Conservation (phyloP, 2,888 invertebrate species). For the Amblyteles armatorius region DNA sequence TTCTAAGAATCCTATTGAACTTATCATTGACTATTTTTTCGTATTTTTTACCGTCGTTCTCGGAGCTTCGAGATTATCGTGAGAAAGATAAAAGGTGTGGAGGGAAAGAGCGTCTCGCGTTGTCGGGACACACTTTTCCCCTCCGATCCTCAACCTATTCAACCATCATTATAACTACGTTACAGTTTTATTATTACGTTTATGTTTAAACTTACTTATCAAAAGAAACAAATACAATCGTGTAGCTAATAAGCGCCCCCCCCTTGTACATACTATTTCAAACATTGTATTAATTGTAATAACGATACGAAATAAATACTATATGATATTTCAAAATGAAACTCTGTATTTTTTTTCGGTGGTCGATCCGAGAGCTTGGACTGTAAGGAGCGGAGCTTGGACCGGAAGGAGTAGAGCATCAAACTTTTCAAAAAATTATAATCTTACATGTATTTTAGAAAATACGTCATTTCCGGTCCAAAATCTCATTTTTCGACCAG, state of each 20-base stretch:
- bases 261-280: constrained; percentile 79
- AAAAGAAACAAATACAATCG: constrained; percentile 68
- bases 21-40: constrained; percentile 59
- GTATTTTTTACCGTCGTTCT: constrained; percentile 58
- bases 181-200: constrained; percentile 73
- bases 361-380: background rate
- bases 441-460: no score
- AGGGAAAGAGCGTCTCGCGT: background rate
- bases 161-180: constrained; percentile 66
- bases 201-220: constrained; percentile 71
- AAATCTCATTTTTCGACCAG: no score
- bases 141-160: constrained; percentile 58
- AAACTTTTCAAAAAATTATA: no score
- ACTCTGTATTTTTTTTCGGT: background rate
- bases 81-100: constrained; percentile 8
- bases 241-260: constrained; percentile 65
- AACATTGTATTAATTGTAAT: constrained; percentile 82
- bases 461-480: no score
- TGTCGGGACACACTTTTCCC: constrained; percentile 37
- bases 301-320: constrained; percentile 80
- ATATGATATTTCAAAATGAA: constrained; percentile 72
- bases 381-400: background rate
- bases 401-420: no score
- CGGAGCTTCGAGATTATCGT: constrained; percentile 42
- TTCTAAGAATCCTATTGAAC: constrained; percentile 61